These are phyloP conservation scores for Gasterosteus nipponicus DNA, from an alignment of 2,113 vertebrate species.

Conservation along the genomic window DNA sequence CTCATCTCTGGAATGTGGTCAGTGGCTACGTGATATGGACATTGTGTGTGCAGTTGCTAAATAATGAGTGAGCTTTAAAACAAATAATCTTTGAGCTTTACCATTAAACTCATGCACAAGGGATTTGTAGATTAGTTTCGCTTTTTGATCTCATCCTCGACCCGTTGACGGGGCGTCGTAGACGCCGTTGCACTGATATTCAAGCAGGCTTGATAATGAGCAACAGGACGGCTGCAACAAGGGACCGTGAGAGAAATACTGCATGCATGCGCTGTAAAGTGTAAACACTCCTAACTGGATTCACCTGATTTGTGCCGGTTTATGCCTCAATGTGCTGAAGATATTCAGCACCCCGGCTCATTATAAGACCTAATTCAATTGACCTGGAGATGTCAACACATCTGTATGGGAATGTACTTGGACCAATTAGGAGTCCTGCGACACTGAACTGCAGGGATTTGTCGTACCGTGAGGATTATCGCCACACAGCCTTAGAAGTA, in stretches of 20 bases:
- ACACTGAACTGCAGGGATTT: conserved; percentile 37
- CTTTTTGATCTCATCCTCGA: conserved; percentile 62
- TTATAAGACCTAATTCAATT: conserved; percentile 68
- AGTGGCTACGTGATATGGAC: conserved; percentile 72
- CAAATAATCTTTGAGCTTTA: conserved; percentile 76
- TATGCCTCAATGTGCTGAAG: conserved; percentile 64
- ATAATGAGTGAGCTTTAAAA: conserved; percentile 74
- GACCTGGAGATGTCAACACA: conserved; percentile 66
- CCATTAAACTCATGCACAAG: conserved; percentile 70
- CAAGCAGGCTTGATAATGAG: conserved; percentile 64
- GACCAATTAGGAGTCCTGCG: conserved; percentile 48
- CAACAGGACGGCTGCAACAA: conserved; percentile 55
- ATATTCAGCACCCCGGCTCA: conserved; percentile 61
- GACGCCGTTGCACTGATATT: conserved; percentile 39
- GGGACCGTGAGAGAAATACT: conserved; percentile 45
- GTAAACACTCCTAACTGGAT: conserved; percentile 72
- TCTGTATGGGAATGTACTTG: conserved; percentile 42
- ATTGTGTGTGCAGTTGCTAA: conserved; percentile 33
- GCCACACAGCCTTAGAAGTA: conserved; percentile 17
- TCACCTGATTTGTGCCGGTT: conserved; percentile 78
- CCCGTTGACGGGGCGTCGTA: conserved; percentile 49
- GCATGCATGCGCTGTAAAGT: conserved; percentile 60
- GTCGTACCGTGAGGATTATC: conserved; percentile 44
- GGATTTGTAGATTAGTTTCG: conserved; percentile 69
- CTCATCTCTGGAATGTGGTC: conserved; percentile 49